phyloP scores from a whole-genome alignment of 2,888 invertebrate genomes.

The Drosophila monieri region DNA sequence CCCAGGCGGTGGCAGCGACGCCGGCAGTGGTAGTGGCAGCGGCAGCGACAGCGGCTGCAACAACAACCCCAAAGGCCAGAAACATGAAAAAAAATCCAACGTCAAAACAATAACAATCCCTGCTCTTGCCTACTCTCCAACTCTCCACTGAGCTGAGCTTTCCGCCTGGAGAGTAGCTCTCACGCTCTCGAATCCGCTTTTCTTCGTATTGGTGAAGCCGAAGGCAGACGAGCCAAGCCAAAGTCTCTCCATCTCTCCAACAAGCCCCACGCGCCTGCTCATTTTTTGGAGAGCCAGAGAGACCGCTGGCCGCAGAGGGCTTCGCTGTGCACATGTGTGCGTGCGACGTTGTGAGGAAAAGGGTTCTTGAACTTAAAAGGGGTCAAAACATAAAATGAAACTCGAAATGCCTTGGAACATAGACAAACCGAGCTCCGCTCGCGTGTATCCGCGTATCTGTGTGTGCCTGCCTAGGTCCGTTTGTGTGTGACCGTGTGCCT shows the following conservation, averaged over 20 bases:
- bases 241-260: neutral
- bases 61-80: conserved; percentile 57
- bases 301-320: conserved; percentile 14
- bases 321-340: conserved; percentile 27
- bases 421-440: conserved; percentile 67
- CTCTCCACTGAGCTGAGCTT: conserved; percentile 71
- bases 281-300: conserved; percentile 58
- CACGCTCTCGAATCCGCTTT: conserved; percentile 5
- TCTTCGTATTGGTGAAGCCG: neutral
- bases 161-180: conserved; percentile 57
- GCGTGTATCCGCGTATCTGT: conserved; percentile 38
- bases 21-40: conserved; percentile 25
- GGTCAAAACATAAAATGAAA: conserved; percentile 81
- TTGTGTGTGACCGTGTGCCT: conserved; percentile 53
- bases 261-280: conserved; percentile 67
- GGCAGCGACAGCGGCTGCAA: conserved; percentile 38
- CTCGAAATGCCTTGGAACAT: conserved; percentile 79
- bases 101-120: conserved; percentile 52
- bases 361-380: conserved; percentile 83
- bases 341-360: conserved; percentile 74
- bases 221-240: neutral
- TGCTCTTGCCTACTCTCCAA: conserved; percentile 47
- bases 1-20: conserved; percentile 46
- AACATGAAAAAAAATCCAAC: conserved; percentile 24
- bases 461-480: conserved; percentile 67